Evolutionary conservation across 2,888 invertebrate genomes (phyloP), one percentile per base, ranked within the genome.

Genomic region (Nymphalis polychloros): DNA sequence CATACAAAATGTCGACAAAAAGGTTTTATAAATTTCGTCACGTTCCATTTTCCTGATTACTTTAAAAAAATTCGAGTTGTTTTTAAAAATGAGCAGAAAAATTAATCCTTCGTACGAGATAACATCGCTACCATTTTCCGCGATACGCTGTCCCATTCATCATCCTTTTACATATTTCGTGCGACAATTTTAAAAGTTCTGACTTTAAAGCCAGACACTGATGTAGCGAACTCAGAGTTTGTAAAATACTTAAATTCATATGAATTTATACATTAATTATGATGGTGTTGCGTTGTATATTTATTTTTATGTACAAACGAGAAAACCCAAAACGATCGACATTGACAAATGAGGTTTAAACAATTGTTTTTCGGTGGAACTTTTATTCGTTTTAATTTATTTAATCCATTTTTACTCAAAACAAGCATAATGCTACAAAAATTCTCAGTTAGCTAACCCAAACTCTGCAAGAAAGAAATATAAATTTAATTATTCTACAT

Each of bases 131-230:
- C 64, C 57, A 57, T 59, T 64, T 64, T 59, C 61, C 62, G 35
- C 69, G 63, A 63, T 35, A 61, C 57, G 57, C 17, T 55, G 63
- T 67, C 69, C 63, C 67, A 72, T 72, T 70, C 72, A 72, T 70
- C 72, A 70, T 67, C 60, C 62, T 41, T 60, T 64, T 66, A 53
- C 64, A 72, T 64, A 69, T 67, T 69, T 69, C 64, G 71, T 63
- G 71, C 64, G 57, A 49, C 64, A 67, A 62, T 57, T 57, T 69
- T 72, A 64, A 72, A 71, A 64, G 61, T 64, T 69, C 41, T 69
- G 62, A 68, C 66, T 71, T 67, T 63, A 64, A 69, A 64, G 52
- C 62, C 64, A 66, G 67, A 67, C 64, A 59, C 59, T 63, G 67
- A 72, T 65, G 65, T 65, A 69, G 62, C 59, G 62, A 62, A 62